Evolutionary conservation across 2,113 vertebrate genomes (phyloP).

Genomic region (Sisor rabdophorus): DNA sequence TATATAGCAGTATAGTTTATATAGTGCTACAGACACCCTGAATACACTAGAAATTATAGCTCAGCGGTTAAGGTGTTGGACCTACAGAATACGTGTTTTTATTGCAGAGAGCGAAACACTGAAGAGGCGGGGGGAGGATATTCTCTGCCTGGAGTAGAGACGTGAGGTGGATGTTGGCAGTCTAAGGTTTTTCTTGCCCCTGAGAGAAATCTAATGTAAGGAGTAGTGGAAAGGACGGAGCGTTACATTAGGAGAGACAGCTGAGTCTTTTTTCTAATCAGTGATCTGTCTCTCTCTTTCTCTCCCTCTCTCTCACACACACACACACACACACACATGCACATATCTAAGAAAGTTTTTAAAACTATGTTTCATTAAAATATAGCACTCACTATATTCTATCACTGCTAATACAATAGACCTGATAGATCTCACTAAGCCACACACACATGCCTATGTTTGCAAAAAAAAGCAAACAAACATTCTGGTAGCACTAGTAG

Average conservation of each 20-base stretch:
- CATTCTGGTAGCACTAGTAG: too few species aligned
- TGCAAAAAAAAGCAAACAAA: not conserved
- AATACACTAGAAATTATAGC: too few species aligned
- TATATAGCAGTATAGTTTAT: too few species aligned
- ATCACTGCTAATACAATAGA: constrained; percentile 17
- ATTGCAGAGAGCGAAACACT: too few species aligned
- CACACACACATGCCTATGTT: not conserved
- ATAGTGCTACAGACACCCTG: too few species aligned
- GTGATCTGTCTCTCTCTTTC: constrained; percentile 20
- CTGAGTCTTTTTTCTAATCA: constrained; percentile 58
- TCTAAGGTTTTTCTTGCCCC: constrained; percentile 1
- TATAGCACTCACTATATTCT: constrained; percentile 36
- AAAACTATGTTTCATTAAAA: constrained; percentile 7
- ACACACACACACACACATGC: constrained; percentile 35
- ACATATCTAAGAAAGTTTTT: constrained; percentile 17
- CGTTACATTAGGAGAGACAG: constrained; percentile 63
- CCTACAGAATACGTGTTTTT: too few species aligned
- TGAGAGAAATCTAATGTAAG: constrained; percentile 44
- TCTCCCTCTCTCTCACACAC: not conserved
- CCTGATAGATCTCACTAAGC: not conserved
- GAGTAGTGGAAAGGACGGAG: constrained; percentile 52
- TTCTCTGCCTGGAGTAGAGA: not conserved
- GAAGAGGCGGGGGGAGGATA: not conserved
- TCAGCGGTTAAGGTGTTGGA: too few species aligned
- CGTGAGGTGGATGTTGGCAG: not conserved